Evolutionary conservation across 2,797 vertebrate genomes (phyloP).

Genomic region (Rhabdomys pumilio): DNA sequence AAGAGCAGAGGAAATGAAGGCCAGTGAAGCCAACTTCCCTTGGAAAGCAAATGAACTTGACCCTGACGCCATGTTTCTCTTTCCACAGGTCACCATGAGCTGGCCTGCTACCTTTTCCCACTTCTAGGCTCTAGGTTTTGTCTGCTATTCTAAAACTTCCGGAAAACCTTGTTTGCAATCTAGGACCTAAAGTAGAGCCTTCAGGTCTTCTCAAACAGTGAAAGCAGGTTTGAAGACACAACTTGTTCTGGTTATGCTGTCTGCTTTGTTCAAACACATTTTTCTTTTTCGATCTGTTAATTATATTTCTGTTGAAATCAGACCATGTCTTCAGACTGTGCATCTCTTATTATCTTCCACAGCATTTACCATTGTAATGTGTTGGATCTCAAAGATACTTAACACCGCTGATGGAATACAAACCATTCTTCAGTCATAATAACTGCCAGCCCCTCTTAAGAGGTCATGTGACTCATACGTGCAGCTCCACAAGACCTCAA

Average conservation of each 20-base stretch:
- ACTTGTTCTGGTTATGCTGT: not conserved
- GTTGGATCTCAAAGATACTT: constrained; percentile 16
- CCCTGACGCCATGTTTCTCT: not conserved
- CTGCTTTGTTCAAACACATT: not conserved
- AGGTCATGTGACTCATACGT: not conserved
- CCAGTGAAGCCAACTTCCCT: not conserved
- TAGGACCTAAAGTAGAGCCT: not conserved
- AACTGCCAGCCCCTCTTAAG: not conserved
- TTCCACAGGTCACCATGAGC: not conserved
- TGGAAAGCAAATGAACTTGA: not conserved
- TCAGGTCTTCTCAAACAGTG: not conserved
- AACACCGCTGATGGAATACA: not conserved
- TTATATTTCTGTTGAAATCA: constrained; percentile 26
- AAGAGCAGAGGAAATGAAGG: not conserved
- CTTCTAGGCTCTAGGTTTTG: not conserved
- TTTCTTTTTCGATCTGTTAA: constrained; percentile 9
- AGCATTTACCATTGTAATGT: constrained; percentile 20
- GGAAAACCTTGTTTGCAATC: not conserved
- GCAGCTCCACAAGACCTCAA: not conserved
- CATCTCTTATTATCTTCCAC: not conserved
- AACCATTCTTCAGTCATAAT: not conserved
- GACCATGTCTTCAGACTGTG: not conserved
- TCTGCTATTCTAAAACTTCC: not conserved
- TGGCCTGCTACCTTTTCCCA: not conserved
- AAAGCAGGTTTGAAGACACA: not conserved